phyloP scores from a whole-genome alignment of 2,113 vertebrate species.

The Tenebrosternarchus preto region DNA sequence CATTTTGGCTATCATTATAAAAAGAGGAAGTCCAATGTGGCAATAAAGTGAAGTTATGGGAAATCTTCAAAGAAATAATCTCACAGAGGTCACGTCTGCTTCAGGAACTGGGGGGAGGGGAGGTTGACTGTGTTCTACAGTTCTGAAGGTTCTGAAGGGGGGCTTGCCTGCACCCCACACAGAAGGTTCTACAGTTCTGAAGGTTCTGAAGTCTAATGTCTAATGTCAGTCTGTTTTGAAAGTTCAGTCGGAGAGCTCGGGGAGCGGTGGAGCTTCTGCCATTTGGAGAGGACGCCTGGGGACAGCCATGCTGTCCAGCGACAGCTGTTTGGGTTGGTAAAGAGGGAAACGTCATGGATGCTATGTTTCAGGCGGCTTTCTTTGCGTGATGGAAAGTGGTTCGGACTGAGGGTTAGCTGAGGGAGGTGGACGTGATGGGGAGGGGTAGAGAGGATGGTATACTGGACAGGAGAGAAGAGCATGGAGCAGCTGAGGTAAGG shows the following conservation, averaged over 20 bases:
- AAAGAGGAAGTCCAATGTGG: conserved; percentile 24
- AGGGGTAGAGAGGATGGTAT: too few relatives aligned
- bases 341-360: background rate
- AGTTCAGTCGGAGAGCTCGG: background rate
- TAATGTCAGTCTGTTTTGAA: background rate
- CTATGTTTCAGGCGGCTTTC: background rate
- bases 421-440: too few relatives aligned
- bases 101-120: too few relatives aligned
- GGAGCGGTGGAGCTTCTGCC: background rate
- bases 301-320: background rate
- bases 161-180: too few relatives aligned
- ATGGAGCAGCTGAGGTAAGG: background rate
- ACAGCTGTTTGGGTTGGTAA: background rate
- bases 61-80: conserved; percentile 2
- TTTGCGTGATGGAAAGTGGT: too few relatives aligned
- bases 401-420: background rate
- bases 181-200: background rate
- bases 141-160: too few relatives aligned
- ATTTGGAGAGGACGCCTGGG: background rate
- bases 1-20: conserved; percentile 36
- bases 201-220: background rate
- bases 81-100: background rate
- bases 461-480: background rate
- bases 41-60: background rate
- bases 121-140: too few relatives aligned